phyloP scores from a whole-genome alignment of 2,797 vertebrate genomes.

The Notamacropus eugenii region DNA sequence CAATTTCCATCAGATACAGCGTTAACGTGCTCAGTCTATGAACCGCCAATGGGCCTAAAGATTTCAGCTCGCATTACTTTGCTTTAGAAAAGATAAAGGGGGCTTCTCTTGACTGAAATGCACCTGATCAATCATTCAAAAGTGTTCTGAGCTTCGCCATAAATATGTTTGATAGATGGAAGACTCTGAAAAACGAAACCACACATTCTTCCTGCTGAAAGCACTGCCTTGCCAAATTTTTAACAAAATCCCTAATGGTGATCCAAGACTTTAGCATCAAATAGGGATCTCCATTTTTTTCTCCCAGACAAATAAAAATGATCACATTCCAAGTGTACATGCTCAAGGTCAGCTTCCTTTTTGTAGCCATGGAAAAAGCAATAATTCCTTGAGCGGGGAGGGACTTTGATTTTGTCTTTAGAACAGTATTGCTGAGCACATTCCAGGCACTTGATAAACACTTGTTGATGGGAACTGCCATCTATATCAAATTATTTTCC shows the following conservation, averaged over 20 bases:
- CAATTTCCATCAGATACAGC: not conserved
- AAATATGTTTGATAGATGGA: not conserved
- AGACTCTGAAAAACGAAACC: not conserved
- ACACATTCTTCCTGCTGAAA: not conserved
- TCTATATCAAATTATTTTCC: not conserved
- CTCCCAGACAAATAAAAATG: not conserved
- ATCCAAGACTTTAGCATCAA: not conserved
- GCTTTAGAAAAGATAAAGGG: not conserved
- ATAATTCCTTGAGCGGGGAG: not conserved
- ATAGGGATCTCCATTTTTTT: not conserved
- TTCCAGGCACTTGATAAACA: not conserved
- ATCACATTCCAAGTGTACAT: not conserved
- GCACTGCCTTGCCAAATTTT: not conserved
- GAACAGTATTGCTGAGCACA: not conserved
- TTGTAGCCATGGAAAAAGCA: not conserved
- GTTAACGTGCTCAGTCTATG: not conserved
- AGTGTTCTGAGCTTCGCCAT: not conserved
- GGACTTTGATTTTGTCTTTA: not conserved
- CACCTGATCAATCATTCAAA: not conserved
- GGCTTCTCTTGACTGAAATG: slow-evolving; percentile 7
- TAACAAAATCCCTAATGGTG: not conserved
- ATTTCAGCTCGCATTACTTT: not conserved
- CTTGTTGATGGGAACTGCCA: not conserved
- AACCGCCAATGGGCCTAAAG: not conserved
- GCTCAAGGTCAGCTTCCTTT: not conserved